phyloP scores from a whole-genome alignment of 2,888 invertebrate genomes.

The Apamea epomidion region DNA sequence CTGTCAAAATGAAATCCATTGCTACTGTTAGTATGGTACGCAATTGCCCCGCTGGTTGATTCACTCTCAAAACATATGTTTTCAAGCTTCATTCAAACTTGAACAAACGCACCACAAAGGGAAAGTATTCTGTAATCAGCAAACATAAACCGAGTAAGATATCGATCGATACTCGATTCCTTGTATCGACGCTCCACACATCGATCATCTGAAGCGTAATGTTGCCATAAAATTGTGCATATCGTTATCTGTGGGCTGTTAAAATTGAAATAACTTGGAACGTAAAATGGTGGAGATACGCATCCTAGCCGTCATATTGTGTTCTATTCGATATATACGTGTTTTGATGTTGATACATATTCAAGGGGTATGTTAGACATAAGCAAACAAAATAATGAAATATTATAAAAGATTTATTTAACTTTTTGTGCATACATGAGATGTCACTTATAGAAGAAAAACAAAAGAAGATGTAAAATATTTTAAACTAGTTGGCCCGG shows the following conservation, averaged over 20 bases:
- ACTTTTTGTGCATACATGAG: no score
- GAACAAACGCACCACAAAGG: background rate
- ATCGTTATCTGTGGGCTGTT: constrained; percentile 69
- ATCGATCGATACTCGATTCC: constrained; percentile 41
- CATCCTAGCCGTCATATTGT: constrained; percentile 23
- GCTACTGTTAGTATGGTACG: no score
- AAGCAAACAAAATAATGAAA: no score
- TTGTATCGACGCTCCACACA: constrained; percentile 40
- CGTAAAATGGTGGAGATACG: constrained; percentile 63
- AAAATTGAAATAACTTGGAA: constrained; percentile 72
- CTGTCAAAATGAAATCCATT: no score
- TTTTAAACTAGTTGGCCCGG: no score
- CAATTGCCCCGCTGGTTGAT: background rate
- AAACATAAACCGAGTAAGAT: constrained; percentile 37
- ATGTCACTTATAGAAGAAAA: no score
- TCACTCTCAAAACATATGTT: background rate
- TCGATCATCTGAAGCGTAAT: constrained; percentile 62
- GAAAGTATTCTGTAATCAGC: background rate
- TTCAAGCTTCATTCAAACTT: background rate
- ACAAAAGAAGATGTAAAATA: no score
- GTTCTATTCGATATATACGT: background rate
- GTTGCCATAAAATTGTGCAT: constrained; percentile 70
- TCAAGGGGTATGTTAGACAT: no score
- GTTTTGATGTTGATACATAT: background rate
- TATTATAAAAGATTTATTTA: no score